These are phyloP conservation scores for Parnassius orleans DNA, from an alignment of 2,888 invertebrate species.

Conservation along the genomic window DNA sequence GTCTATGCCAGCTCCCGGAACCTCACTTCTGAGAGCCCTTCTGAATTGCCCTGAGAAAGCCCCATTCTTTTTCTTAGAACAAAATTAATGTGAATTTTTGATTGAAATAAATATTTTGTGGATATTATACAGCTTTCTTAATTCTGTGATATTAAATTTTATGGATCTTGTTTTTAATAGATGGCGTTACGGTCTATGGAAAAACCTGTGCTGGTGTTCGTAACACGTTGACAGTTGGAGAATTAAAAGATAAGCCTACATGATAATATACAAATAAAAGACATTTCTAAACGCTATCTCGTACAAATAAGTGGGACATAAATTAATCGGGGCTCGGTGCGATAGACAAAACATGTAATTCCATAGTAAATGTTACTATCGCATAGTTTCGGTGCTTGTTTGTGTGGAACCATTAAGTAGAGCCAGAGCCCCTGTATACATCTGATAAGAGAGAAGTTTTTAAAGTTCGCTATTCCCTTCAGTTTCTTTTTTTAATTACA, in stretches of 20 bases:
- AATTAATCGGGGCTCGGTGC: conserved; percentile 70
- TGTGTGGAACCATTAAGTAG: conserved; percentile 58
- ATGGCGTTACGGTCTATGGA: conserved; percentile 34
- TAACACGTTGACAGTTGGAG: conserved; percentile 67
- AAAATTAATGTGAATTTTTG: conserved; percentile 9
- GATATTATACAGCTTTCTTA: background rate
- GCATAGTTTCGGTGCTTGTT: conserved; percentile 51
- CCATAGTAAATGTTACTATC: conserved; percentile 72
- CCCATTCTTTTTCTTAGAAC: conserved; percentile 19
- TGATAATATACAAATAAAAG: conserved; percentile 73
- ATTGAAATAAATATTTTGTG: background rate
- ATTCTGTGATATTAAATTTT: background rate
- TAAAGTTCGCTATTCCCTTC: conserved; percentile 29
- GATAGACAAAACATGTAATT: conserved; percentile 73
- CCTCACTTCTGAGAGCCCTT: conserved; percentile 18
- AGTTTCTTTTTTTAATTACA: conserved; percentile 10
- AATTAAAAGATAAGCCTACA: conserved; percentile 77
- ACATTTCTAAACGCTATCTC: conserved; percentile 69
- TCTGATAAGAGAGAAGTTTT: conserved; percentile 32
- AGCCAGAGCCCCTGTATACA: conserved; percentile 61
- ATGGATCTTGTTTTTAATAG: background rate
- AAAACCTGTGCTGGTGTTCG: conserved; percentile 48
- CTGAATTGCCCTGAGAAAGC: conserved; percentile 23
- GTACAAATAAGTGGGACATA: conserved; percentile 69
- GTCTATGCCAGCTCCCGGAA: conserved; percentile 20